Conservation (phyloP, 2,888 invertebrate genomes). For the Pyralis farinalis region DNA sequence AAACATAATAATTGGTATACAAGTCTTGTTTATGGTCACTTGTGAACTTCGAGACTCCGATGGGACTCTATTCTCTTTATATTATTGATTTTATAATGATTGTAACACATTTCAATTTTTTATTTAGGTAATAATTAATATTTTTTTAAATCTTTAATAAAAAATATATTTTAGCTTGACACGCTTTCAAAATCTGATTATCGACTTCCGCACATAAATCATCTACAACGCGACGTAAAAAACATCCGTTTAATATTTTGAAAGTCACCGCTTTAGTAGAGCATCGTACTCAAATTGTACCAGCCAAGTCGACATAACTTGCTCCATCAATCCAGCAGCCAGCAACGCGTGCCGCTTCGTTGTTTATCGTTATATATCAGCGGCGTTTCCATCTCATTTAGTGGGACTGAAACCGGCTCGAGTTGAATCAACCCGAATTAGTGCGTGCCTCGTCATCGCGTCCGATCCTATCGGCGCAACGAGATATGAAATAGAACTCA, state of each 20-base stretch:
- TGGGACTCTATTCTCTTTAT: too few species aligned
- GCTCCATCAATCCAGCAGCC: slow-evolving; percentile 13
- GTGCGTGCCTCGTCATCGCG: slow-evolving; percentile 37
- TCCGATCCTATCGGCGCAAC: slow-evolving; percentile 51
- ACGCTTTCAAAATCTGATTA: too few species aligned
- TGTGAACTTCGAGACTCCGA: too few species aligned
- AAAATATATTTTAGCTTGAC: too few species aligned
- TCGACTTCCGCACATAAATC: too few species aligned
- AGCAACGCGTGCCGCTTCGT: slow-evolving; percentile 14
- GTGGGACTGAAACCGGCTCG: slow-evolving; percentile 25
- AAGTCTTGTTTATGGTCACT: too few species aligned
- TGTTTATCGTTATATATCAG: slow-evolving; percentile 48
- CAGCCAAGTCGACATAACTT: slow-evolving; percentile 1
- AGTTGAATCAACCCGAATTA: slow-evolving; percentile 39
- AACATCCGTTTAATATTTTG: background rate
- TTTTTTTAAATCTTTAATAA: too few species aligned
- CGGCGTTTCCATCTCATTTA: slow-evolving; percentile 62
- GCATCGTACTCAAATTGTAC: background rate
- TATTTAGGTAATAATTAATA: too few species aligned
- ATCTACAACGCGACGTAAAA: background rate
- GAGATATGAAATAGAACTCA: slow-evolving; percentile 56
- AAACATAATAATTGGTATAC: background rate
- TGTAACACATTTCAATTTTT: too few species aligned
- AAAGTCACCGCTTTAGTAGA: slow-evolving; percentile 6
- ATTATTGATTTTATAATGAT: too few species aligned